Evolutionary conservation across 2,113 vertebrate species (phyloP), one percentile per base, ranked within the genome.

Genomic region (Amphilophus citrinellus): DNA sequence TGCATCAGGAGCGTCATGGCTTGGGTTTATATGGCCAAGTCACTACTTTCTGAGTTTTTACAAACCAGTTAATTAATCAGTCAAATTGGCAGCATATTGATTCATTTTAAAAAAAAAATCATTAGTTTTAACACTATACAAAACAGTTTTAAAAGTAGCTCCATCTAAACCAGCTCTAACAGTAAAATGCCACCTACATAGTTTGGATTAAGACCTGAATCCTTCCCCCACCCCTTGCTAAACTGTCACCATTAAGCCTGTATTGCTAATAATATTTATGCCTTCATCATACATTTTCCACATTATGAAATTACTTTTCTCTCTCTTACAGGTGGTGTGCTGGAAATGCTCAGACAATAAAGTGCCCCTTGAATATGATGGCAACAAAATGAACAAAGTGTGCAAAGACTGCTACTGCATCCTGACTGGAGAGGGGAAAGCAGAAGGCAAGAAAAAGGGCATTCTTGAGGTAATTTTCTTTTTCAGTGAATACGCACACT

Each of bases 311-410:
- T 17, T 44, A 14, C 47, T 56, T 24, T 15, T 47, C 5, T 13
- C 7, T 27, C 8, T 78, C 13, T 75, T 32, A 75, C 91, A 99
- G 98, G 98, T 99, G 92, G 98, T 99, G 79, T 99, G 98, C 90
- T 98, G 97, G 97, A 99, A 99, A 88, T 99, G 98, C 91, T 99
- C 98, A 7, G 98, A 99, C 91, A 97, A 99, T 66, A 99, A 99
- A 92, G 97, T 95, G 57, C 84, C 95, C 14, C 97, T 99, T 0
- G 97, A 97, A 63, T 99, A 99, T 1, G 98, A 99, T 9, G 86
- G 95, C 14, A 96, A 97, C 83, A 99, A 97, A 87, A 73, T 96
- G 87, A 99, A 96, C 92, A 99, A 99, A 94, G 98, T 99, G n/a
- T 99, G 98, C 87, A 97, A 94, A 84, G 98, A 99, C 92, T 99